Evolutionary conservation across 1,140 invertebrate species (phyloP), one percentile per base, ranked within the genome.

Genomic region (Drosophila kanapiae): DNA sequence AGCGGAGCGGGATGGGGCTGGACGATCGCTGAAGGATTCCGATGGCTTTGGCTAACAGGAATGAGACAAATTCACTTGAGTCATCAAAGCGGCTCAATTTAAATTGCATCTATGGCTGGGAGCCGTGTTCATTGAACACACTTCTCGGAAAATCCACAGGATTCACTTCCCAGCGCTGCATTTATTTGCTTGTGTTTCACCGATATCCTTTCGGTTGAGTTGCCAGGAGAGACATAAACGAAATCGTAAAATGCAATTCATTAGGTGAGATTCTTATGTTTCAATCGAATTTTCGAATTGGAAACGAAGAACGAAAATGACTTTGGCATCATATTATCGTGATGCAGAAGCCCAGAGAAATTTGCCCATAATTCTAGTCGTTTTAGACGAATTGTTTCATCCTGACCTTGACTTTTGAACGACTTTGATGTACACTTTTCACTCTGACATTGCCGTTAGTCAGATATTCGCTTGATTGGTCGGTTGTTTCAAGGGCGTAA

Each of bases 41-140:
- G 23, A 6, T 38, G 49, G 38, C 43, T 58, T 49, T 49, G 35
- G 37, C 43, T 1, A 5, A 0, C n/a, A 54, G 13, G n/a, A n/a
- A 16, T 23, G 38, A 38, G 23, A 69, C 47, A 33, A 47, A 59
- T 35, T 42, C 35, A 42, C 53, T 59, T 11, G 35, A 49, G 38
- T 71, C 51, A 40, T 71, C 49, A 47, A 53, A 18, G 16, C 56
- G 40, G 64, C 33, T 69, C 49, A 57, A 60, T 42, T 59, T 71
- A 31, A 71, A 51, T 35, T 72, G 35, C 43, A 59, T 59, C 38
- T 16, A 13, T 27, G 65, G 27, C 37, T 31, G 16, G 11, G 23
- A 72, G n/a, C n/a, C 31, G 47, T 53, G 63, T 45, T 70, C 47
- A 67, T 29, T 48, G 64, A 63, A 47, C 42, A 63, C 43, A 48